These are phyloP conservation scores for Leiothrix lutea DNA, from an alignment of 2,113 vertebrate genomes.

Conservation along the genomic window DNA sequence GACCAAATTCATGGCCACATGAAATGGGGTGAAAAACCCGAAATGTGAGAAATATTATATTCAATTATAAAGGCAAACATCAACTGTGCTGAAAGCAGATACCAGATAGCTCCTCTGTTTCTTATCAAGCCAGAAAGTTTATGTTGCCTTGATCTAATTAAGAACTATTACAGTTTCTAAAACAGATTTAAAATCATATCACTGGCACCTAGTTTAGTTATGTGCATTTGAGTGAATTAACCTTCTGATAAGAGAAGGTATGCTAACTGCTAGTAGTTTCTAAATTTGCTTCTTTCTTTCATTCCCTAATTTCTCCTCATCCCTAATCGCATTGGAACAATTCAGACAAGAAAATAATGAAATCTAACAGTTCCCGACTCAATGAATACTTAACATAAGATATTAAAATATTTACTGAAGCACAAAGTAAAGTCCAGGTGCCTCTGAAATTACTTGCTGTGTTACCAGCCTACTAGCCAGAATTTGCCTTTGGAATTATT, in stretches of 20 bases:
- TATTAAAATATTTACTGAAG: not conserved
- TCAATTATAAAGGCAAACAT: not conserved
- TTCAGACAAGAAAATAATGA: not conserved
- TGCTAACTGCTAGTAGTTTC: not conserved
- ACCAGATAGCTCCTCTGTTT: not conserved
- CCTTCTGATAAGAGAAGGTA: not conserved
- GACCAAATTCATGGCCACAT: not conserved
- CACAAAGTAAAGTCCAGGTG: not conserved
- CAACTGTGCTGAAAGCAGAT: not conserved
- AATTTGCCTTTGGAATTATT: not conserved
- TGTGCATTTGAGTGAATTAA: not conserved
- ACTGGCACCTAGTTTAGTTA: not conserved
- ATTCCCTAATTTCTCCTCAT: not conserved
- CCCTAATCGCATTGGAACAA: not conserved
- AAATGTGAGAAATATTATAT: not conserved
- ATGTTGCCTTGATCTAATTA: not conserved
- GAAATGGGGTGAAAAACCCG: fast-evolving
- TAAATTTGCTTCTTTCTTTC: not conserved
- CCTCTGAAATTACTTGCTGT: not conserved
- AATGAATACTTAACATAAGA: not conserved
- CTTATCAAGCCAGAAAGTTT: not conserved
- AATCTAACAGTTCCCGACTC: not conserved
- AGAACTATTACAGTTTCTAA: not conserved
- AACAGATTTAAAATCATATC: not conserved
- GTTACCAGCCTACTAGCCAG: not conserved